Conservation (phyloP, 2,113 vertebrate genomes). For the Platanista minor region DNA sequence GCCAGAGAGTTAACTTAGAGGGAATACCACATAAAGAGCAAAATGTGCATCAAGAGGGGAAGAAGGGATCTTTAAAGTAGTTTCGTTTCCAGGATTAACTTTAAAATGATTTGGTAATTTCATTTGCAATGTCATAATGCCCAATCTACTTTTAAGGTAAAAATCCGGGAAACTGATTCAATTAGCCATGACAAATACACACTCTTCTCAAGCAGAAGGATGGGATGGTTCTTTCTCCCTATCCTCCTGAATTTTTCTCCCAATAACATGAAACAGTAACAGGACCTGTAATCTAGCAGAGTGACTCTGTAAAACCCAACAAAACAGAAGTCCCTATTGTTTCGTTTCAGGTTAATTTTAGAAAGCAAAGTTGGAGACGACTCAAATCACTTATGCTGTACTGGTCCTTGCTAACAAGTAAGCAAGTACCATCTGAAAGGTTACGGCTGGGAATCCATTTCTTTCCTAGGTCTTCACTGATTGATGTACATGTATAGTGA, state of each 20-base stretch:
- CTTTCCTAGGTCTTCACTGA: neutral
- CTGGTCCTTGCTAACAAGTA: neutral
- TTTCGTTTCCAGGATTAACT: conserved; percentile 29
- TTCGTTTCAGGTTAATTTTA: conserved; percentile 21
- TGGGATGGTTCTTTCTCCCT: neutral
- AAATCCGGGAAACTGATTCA: conserved; percentile 9
- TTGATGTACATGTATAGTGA: neutral
- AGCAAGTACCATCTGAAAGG: neutral
- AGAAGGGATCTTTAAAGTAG: neutral
- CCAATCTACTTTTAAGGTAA: neutral
- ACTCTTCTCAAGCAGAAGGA: neutral
- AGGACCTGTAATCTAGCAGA: neutral
- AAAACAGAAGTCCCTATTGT: neutral
- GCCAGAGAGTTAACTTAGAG: neutral
- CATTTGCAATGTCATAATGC: neutral
- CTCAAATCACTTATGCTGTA: neutral
- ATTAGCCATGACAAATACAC: neutral
- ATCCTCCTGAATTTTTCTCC: neutral
- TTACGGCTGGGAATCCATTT: neutral
- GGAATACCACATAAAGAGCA: neutral
- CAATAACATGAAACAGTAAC: neutral
- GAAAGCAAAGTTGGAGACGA: neutral
- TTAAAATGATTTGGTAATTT: neutral
- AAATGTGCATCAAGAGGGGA: neutral
- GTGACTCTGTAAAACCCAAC: neutral